Evolutionary conservation across 1,140 invertebrate genomes (phyloP).

Genomic region (Acromyrmex heyeri): DNA sequence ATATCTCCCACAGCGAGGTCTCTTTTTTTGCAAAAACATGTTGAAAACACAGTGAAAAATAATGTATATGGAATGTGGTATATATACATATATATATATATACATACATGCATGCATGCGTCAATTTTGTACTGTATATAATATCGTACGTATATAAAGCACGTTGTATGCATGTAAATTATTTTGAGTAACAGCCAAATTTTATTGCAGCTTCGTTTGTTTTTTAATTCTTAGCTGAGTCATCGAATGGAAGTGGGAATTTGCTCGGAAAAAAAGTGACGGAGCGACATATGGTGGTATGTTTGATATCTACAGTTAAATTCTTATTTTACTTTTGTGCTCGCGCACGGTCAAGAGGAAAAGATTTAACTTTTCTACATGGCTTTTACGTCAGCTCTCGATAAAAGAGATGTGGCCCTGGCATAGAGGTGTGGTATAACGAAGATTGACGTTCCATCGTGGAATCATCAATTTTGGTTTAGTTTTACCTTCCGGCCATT

Average conservation of each 20-base stretch:
- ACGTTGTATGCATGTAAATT: not conserved
- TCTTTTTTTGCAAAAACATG: constrained; percentile 11
- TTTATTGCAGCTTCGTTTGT: constrained; percentile 10
- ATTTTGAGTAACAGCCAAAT: not conserved
- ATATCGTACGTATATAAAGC: not conserved
- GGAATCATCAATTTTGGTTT: constrained; percentile 56
- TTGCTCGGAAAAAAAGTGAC: not conserved
- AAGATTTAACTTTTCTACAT: constrained; percentile 23
- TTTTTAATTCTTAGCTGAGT: not conserved
- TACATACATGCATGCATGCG: not conserved
- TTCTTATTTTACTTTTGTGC: not conserved
- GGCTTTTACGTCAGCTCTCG: constrained; percentile 11
- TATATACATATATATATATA: not conserved
- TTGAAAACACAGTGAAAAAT: not conserved
- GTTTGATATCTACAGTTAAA: not conserved
- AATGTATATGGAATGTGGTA: not conserved
- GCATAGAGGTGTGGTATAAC: constrained; percentile 2
- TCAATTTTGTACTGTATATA: not conserved
- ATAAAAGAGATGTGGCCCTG: constrained; percentile 27
- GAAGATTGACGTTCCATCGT: constrained; percentile 39
- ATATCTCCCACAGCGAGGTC: not conserved
- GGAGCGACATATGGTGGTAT: not conserved
- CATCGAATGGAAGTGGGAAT: constrained; percentile 19
- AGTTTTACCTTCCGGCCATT: not conserved
- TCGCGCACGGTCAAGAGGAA: not conserved